Evolutionary conservation across 2,888 invertebrate genomes (phyloP), one percentile per base, ranked within the genome.

Genomic region (Chymomyza procnemis): DNA sequence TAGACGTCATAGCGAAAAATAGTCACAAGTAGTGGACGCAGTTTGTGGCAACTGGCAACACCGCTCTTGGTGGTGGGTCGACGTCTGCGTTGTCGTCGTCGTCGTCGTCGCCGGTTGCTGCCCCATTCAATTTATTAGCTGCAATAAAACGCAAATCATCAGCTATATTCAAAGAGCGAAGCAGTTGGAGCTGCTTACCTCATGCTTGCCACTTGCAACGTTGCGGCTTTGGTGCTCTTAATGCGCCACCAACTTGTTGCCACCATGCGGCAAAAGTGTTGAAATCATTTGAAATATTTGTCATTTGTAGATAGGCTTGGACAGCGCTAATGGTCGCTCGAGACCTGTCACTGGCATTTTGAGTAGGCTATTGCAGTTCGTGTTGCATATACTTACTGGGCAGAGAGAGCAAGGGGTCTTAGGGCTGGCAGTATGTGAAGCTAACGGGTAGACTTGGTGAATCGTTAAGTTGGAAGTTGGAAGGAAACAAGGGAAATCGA

Each of bases 221-320:
- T 26, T 4, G 34, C 34, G 34, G 34, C 34, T 41, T 41, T 41
- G 47, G 59, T 66, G 61, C 21, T 30, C 26, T 16, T 9, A 6
- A 14, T 16, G 14, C 46, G 34, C 41, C 18, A n/a, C 21, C 47
- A 54, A 46, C 34, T 48, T 22, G 22, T 48, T 48, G 41, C 19
- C 19, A 16, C 30, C 63, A 68, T 73, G 71, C 78, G 78, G 80
- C 83, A 87, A 54, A 87, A 84, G 83, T 87, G 87, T 84, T 84
- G 83, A 84, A 87, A 79, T 85, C 87, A 85, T 84, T 87, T 87
- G 86, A 87, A 85, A 87, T 86, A 85, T 87, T 87, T 84, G 83
- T 87, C 87, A 87, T 84, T 85, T 62, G 67, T 69, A 66, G 87
- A 86, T 86, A 84, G 79, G 30, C 69, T 12, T 9, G 54, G 54